Conservation (phyloP, 30 jellyfish, hydroid and myxozoan genomes). For the Rhopilema esculentum region DNA sequence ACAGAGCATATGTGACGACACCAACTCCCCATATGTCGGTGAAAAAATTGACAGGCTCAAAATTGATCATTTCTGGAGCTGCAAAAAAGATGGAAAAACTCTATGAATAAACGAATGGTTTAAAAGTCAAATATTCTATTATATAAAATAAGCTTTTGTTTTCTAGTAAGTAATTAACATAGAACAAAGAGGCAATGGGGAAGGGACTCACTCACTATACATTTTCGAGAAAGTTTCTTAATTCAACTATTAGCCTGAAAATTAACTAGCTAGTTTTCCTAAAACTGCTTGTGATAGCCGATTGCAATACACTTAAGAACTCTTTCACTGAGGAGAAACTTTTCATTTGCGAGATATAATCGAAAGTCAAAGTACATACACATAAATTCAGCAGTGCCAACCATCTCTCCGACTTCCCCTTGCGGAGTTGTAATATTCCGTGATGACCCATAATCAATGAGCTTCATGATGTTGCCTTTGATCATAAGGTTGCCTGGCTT, state of each 20-base stretch:
- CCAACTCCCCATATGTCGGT: constrained; percentile 99
- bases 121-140: neutral
- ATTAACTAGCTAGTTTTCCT: no score
- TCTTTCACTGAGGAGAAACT: no score
- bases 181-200: no score
- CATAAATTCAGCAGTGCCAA: constrained; percentile 98
- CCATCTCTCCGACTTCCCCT: constrained; percentile 99
- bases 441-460: constrained; percentile 93
- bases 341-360: no score
- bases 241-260: no score
- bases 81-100: constrained; percentile 14
- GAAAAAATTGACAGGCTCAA: constrained; percentile 85
- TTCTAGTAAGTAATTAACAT: no score
- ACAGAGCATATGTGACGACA: constrained; percentile 91
- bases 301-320: no score
- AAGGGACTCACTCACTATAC: no score
- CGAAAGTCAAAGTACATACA: constrained; percentile 79
- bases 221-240: no score
- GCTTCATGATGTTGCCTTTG: constrained; percentile 70
- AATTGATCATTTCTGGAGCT: constrained; percentile 98
- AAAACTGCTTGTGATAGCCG: no score
- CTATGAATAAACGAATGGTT: no score
- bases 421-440: constrained; percentile 61
- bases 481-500: constrained; percentile 94
- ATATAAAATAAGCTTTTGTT: no score